These are phyloP conservation scores for Indri indri DNA, from an alignment of 2,113 vertebrate species.

Conservation along the genomic window DNA sequence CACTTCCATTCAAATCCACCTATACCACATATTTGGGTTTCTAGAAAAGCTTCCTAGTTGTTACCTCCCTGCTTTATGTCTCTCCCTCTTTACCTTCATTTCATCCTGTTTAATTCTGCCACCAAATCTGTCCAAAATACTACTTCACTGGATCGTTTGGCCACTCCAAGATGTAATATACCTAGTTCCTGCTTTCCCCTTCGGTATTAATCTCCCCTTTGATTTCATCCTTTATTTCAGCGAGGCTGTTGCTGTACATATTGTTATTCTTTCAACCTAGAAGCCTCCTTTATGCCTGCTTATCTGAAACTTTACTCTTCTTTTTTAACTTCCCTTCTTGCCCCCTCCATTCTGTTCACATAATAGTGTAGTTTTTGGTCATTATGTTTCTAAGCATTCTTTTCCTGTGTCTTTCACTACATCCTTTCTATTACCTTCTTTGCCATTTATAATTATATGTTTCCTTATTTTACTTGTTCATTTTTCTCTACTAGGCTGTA, in stretches of 20 bases:
- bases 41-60: background rate
- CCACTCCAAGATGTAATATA: background rate
- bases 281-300: background rate
- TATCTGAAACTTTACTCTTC: background rate
- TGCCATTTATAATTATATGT: background rate
- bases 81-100: background rate
- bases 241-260: fast-evolving
- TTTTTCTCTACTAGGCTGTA: background rate
- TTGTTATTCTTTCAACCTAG: background rate
- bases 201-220: background rate
- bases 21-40: background rate
- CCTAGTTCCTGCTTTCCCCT: background rate
- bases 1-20: background rate
- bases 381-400: background rate
- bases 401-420: background rate
- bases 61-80: background rate
- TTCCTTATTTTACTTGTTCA: background rate
- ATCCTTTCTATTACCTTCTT: background rate
- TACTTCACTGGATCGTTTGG: background rate
- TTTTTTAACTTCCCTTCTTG: background rate
- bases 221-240: background rate
- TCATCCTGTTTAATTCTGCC: background rate
- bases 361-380: background rate
- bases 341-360: background rate
- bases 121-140: background rate